Base-by-base conservation (phyloP, 2,888 invertebrate species). In the Miltochrista miniata region DNA sequence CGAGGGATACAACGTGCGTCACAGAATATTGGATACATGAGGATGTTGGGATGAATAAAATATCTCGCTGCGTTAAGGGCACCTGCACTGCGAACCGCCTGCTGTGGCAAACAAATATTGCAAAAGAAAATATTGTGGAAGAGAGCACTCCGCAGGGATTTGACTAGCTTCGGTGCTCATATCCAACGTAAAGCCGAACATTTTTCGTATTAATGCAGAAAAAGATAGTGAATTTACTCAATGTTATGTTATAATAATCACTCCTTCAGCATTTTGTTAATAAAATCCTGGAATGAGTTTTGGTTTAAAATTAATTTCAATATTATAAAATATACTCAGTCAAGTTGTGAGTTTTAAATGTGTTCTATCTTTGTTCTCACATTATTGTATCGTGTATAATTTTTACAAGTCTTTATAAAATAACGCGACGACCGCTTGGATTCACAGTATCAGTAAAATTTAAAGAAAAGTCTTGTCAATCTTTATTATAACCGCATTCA, bases 21-120 rank as follows among this genome's bases (percentile, higher is more conserved):
- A n/a, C 33, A 7, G n/a, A 34, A 43, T 43, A 48, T 48, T 34
- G 46, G 15, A 29, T 11, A 31, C 15, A 38, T 11, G 24, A 37
- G 12, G 31, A 49, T 13, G 14, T 40, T 24, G 31, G 34, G 38
- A 14, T 52, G 52, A 52, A 52, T 52, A 48, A 52, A 38, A 43
- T 44, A 52, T 52, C 24, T 43, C 34, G 34, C 18, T 13, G 39
- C 29, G 42, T 37, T 8, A 29, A 7, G n/a, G 15, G 37, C 33
- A 24, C 37, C 31, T 30, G 50, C 29, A 11, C 40, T 30, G 5
- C 30, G 11, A 44, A 44, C 45, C 30, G 12, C 24, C 33, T 9
- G 30, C 10, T 13, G 12, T 41, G 36, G 30, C 10, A 15, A 45
- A 39, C n/a, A 39, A 49, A 49, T 43, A 34, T 49, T 37, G 39